phyloP scores from a whole-genome alignment of 2,113 vertebrate species.

The Podarcis muralis region DNA sequence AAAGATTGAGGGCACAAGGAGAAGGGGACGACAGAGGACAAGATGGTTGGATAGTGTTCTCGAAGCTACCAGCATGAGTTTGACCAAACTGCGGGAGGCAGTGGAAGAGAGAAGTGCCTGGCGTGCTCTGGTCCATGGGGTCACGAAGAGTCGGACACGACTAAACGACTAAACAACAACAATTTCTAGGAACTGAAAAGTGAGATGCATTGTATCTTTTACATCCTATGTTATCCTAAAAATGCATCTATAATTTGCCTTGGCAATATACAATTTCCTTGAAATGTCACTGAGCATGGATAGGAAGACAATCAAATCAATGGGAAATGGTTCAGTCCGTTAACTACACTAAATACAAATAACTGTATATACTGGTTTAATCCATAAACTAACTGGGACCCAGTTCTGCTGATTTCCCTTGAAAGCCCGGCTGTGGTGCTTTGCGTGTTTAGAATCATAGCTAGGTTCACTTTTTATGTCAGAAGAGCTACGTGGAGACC shows the following conservation, averaged over 20 bases:
- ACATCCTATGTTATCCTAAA: not conserved
- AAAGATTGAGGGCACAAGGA: too few species aligned
- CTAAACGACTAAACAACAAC: too few species aligned
- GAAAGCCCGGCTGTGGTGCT: not conserved
- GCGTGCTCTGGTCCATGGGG: too few species aligned
- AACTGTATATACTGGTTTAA: not conserved
- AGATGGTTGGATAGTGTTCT: too few species aligned
- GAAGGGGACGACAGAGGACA: too few species aligned
- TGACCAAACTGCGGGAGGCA: too few species aligned
- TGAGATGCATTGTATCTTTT: too few species aligned
- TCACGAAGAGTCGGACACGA: too few species aligned
- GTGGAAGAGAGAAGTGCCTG: too few species aligned
- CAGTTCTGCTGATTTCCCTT: not conserved
- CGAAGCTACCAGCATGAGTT: too few species aligned
- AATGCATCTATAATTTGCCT: not conserved
- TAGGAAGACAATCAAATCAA: not conserved
- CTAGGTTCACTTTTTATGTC: too few species aligned
- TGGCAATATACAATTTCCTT: not conserved
- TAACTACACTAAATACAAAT: not conserved
- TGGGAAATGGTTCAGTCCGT: not conserved
- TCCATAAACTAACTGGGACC: not conserved
- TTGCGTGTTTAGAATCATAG: not conserved
- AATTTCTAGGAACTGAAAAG: not conserved
- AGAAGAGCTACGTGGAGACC: too few species aligned
- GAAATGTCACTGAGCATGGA: not conserved